Percentiles rank a stretch among this genome's conserved stretches.
Conservation (phyloP, 2,888 invertebrate species). For the Epinotia bilunana region DNA sequence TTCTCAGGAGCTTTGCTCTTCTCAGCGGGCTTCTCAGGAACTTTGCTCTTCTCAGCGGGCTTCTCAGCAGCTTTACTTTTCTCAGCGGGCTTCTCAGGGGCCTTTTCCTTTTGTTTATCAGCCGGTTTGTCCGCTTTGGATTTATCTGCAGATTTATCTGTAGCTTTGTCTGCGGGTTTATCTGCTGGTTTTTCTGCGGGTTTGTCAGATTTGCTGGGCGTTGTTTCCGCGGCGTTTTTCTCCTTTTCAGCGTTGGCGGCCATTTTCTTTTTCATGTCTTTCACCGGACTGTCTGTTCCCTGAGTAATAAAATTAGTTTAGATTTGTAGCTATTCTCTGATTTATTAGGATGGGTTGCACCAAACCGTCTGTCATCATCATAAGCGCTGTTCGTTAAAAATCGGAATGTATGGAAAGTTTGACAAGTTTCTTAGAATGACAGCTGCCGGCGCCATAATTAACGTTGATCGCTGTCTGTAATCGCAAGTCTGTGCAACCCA, state of each 20-base stretch:
- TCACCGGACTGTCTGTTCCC: slow-evolving; percentile 71
- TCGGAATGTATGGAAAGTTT: too few relatives aligned
- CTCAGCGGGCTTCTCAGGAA: neutral
- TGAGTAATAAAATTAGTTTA: slow-evolving; percentile 51
- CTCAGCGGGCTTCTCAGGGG: slow-evolving; percentile 39
- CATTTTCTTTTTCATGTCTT: slow-evolving; percentile 80
- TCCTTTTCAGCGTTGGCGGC: slow-evolving; percentile 77
- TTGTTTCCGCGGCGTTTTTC: slow-evolving; percentile 55
- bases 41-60: slow-evolving; percentile 49
- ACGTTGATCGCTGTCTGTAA: too few relatives aligned
- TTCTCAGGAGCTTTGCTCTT: too few relatives aligned
- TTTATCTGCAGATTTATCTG: slow-evolving; percentile 49
- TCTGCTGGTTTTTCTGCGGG: slow-evolving; percentile 58
- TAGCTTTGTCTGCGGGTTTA: slow-evolving; percentile 51
- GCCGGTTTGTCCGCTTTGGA: slow-evolving; percentile 50
- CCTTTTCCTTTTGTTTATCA: slow-evolving; percentile 55
- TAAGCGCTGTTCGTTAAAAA: too few relatives aligned
- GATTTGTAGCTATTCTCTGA: neutral
- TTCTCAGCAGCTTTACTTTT: slow-evolving; percentile 44
- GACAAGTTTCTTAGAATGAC: too few relatives aligned
- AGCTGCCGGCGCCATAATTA: too few relatives aligned
- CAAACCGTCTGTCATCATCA: too few relatives aligned
- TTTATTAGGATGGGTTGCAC: neutral
- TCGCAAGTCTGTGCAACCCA: too few relatives aligned
- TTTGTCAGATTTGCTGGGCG: slow-evolving; percentile 60